phyloP scores from a whole-genome alignment of 2,113 vertebrate genomes.

The Sisor rabdophorus region DNA sequence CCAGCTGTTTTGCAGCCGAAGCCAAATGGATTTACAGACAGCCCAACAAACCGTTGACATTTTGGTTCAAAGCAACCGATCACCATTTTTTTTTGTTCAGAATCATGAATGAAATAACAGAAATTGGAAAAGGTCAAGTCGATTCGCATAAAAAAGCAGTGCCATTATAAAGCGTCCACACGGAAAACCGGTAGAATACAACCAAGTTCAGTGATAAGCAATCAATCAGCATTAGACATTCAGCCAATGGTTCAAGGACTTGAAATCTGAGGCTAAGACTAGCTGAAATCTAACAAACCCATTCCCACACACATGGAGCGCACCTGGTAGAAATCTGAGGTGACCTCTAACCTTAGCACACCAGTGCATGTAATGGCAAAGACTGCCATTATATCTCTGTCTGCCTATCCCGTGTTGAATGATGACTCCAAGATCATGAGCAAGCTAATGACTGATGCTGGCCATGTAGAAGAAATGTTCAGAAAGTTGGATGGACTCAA shows the following conservation, averaged over 20 bases:
- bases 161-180: no score
- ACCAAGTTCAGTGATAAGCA: not conserved
- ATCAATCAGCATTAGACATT: no score
- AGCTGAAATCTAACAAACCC: conserved; percentile 15
- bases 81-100: no score
- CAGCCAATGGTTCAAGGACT: no score
- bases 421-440: not conserved
- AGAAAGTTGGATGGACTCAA: not conserved
- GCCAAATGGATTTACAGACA: no score
- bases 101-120: no score
- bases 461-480: not conserved
- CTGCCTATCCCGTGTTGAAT: conserved; percentile 9
- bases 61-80: no score
- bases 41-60: no score
- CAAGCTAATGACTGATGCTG: not conserved
- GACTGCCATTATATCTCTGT: conserved; percentile 24
- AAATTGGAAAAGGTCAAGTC: no score
- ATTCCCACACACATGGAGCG: conserved; percentile 27
- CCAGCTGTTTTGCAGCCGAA: not conserved
- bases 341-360: not conserved
- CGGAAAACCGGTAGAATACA: conserved; percentile 1
- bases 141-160: no score
- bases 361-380: not conserved
- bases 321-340: conserved; percentile 22
- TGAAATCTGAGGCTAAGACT: not conserved